Evolutionary conservation across 2,888 invertebrate species (phyloP), one percentile per base, ranked within the genome.

Genomic region (Stenolophus ochropezus): DNA sequence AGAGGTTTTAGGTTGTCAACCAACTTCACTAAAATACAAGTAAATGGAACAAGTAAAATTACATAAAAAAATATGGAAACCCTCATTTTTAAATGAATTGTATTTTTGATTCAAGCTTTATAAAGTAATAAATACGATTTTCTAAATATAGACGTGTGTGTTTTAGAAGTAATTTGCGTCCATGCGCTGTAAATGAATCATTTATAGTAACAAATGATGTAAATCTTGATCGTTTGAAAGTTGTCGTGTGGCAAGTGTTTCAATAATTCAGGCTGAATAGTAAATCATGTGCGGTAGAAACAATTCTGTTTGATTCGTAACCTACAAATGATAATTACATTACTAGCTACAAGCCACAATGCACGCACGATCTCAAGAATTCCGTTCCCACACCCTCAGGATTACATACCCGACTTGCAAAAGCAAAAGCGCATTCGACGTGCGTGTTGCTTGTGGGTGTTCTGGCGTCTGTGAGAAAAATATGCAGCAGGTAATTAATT

Each of bases 391-490:
- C 65, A 69, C 65, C 65, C 65, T 69, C 0, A 33, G 65, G 33
- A 69, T 33, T 33, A 69, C 33, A 69, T 33, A 27, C 14, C 25
- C 33, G 33, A 33, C 42, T 33, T 69, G 5, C 27, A 69, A 61
- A 27, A 69, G 20, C 2, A 11, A 33, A 18, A 33, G 18, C 65
- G 27, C 65, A 33, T 8, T 65, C 18, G 42, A 18, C 33, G 65
- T 69, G 65, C 65, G 65, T 69, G 65, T 25, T 61, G 14, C 61
- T 25, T 61, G 25, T 61, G 61, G 61, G 61, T 61, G 61, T 61
- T 61, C 61, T 58, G 21, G 23, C 8, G n/a, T n/a, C 61, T 61
- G 61, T 69, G 33, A 69, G 65, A 69, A 69, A 69, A 69, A 69
- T 69, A 69, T 69, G 65, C 42, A 6, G 33, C 33, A 33, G 16